Base-by-base conservation (phyloP, 2,888 invertebrate genomes). In the Colostygia pectinataria region DNA sequence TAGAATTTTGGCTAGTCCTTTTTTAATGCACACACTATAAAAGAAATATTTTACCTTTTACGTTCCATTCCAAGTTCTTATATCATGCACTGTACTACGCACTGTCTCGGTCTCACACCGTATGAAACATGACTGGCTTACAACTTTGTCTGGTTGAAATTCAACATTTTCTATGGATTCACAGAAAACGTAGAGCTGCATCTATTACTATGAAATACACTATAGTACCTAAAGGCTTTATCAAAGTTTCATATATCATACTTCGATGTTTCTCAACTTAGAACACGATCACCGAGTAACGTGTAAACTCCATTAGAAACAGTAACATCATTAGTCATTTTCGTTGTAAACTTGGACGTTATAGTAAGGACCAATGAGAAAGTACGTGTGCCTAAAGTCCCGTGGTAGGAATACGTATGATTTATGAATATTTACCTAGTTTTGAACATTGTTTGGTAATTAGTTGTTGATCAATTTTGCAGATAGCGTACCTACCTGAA, bases 281-380 rank as follows among this genome's bases (percentile, higher is more conserved):
- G 33, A 46, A 40, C 57, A 47, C 53, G 46, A 52, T 61, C 47
- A 38, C 40, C 24, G 32, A 53, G 51, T 25, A 59, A 61, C 60
- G 59, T 61, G 57, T 57, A 56, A 63, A 61, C 57, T 63, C 59
- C 61, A 61, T 59, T 60, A 61, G 37, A 42, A 54, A 51, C 59
- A 46, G 61, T 61, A 61, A 59, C 51, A 57, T 62, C 68, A 67
- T 71, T 70, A 68, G 62, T 68, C 66, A 66, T 66, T 63, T 57
- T 57, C 62, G 48, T 55, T 61, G 51, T 54, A 56, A 70, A 71
- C 59, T 73, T 66, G 44, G 54, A 55, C 55, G 57, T 55, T 61
- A 56, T 58, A 58, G 57, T 67, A 62, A 53, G 53, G 40, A 53
- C 51, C 45, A 50, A 43, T 41, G 50, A 38, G 54, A 40, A 36